phyloP scores from a whole-genome alignment of 2,113 vertebrate species.

The Charadrius vociferus region DNA sequence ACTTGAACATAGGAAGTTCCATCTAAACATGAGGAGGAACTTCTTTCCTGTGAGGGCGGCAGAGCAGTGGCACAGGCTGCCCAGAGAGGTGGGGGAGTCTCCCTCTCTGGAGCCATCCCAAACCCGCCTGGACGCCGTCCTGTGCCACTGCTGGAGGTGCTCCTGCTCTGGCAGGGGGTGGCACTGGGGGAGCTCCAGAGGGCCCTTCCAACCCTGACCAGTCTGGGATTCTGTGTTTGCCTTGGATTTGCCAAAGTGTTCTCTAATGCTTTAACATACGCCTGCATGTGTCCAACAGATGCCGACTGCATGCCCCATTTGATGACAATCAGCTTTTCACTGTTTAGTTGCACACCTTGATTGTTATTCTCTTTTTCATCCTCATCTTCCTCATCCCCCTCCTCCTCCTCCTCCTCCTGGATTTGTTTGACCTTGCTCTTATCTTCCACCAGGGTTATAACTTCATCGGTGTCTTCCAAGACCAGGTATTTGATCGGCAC shows the following conservation, averaged over 20 bases:
- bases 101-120: no score
- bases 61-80: no score
- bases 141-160: no score
- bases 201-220: no score
- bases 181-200: no score
- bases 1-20: no score
- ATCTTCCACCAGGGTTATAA: slow-evolving; percentile 79
- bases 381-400: slow-evolving; percentile 43
- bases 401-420: slow-evolving; percentile 20
- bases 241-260: not conserved
- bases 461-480: slow-evolving; percentile 80
- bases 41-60: no score
- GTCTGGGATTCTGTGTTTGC: no score
- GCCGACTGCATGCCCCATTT: not conserved
- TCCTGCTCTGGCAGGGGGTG: no score
- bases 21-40: no score
- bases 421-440: slow-evolving; percentile 35
- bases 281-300: not conserved
- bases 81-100: no score
- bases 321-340: not conserved
- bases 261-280: not conserved
- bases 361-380: slow-evolving; percentile 63
- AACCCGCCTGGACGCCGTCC: no score
- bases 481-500: slow-evolving; percentile 82
- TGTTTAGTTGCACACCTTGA: slow-evolving; percentile 52